A percentile compares a stretch with the other conserved stretches of the same genome.
Evolutionary conservation across 2,888 invertebrate species (phyloP).

Genomic region (Trichopoda pennipes): DNA sequence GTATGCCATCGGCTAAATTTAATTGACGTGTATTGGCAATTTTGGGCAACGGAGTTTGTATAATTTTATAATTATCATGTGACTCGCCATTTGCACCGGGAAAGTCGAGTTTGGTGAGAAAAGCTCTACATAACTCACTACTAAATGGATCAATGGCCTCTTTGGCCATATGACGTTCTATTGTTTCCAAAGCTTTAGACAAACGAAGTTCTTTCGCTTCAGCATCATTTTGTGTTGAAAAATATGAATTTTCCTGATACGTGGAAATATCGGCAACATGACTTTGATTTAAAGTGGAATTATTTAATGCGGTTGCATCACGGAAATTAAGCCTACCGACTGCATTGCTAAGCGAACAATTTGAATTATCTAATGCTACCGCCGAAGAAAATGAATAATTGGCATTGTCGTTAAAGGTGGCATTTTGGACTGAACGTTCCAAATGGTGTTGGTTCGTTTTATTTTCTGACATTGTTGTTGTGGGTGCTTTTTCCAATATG

Average conservation of each 20-base stretch:
- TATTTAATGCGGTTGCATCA: conserved; percentile 70
- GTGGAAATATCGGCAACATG: conserved; percentile 77
- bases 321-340: conserved; percentile 78
- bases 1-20: conserved; percentile 82
- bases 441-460: conserved; percentile 54
- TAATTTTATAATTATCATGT: conserved; percentile 83
- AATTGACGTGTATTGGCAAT: conserved; percentile 82
- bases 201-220: conserved; percentile 79
- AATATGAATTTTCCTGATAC: conserved; percentile 81
- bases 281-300: conserved; percentile 66
- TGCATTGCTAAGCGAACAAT: conserved; percentile 77
- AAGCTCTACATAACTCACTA: conserved; percentile 85
- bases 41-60: conserved; percentile 84
- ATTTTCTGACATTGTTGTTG: conserved; percentile 56
- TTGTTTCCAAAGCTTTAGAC: conserved; percentile 78
- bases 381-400: conserved; percentile 79
- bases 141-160: conserved; percentile 90
- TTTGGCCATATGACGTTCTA: conserved; percentile 78
- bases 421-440: conserved; percentile 72
- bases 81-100: conserved; percentile 84
- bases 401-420: conserved; percentile 77
- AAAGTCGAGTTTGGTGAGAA: conserved; percentile 88
- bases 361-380: conserved; percentile 77
- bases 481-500: conserved; percentile 66
- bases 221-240: conserved; percentile 79